Conservation (phyloP, 2,888 invertebrate genomes). For the Icerya purchasi region DNA sequence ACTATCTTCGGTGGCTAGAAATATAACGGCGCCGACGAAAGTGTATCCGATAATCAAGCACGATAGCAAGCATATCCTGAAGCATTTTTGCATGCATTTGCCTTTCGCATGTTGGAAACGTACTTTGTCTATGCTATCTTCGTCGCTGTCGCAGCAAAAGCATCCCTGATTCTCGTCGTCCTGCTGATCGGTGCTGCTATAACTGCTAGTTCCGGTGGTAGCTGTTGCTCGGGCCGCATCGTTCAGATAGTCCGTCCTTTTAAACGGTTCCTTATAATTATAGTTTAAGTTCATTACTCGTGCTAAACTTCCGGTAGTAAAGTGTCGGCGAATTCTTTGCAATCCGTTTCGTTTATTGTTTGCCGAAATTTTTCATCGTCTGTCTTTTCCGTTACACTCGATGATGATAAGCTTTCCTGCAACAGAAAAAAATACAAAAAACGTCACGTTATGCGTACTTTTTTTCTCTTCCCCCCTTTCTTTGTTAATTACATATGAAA, state of each 20-base stretch:
- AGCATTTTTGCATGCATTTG: conserved; percentile 46
- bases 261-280: conserved; percentile 9
- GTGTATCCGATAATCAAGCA: conserved; percentile 61
- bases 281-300: no score
- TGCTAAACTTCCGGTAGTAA: no score
- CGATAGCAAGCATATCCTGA: conserved; percentile 66
- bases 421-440: neutral
- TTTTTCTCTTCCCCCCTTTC: no score
- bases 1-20: conserved; percentile 48
- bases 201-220: neutral
- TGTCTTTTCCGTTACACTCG: no score
- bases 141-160: conserved; percentile 33
- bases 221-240: neutral
- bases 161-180: conserved; percentile 23
- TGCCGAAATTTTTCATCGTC: no score
- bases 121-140: conserved; percentile 33
- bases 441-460: neutral
- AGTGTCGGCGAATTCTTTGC: no score
- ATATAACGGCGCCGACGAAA: conserved; percentile 52
- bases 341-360: no score
- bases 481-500: no score
- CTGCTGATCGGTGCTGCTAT: neutral
- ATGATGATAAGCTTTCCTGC: no score
- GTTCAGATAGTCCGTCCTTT: neutral
- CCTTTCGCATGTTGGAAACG: conserved; percentile 31